These are phyloP conservation scores for Danio aesculapii DNA, from an alignment of 2,797 vertebrate genomes.

Conservation along the genomic window DNA sequence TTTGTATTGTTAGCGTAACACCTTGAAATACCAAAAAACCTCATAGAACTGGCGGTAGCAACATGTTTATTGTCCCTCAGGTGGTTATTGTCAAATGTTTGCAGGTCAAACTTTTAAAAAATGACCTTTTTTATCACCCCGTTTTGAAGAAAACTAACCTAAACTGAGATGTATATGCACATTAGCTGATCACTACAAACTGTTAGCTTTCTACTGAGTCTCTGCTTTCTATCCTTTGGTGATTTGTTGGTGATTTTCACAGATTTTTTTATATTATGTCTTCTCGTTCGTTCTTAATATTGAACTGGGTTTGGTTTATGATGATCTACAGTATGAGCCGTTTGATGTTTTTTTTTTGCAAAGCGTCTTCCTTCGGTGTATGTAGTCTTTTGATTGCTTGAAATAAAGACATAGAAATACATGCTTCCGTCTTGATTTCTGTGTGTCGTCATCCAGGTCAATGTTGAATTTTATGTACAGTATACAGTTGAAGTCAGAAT, in stretches of 20 bases:
- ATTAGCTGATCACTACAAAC: conserved; percentile 23
- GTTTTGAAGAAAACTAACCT: conserved; percentile 1
- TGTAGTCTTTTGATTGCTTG: conserved; percentile 10
- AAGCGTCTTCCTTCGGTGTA: conserved; percentile 6
- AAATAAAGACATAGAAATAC: conserved; percentile 17
- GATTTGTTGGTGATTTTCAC: background rate
- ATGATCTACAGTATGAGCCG: conserved; percentile 20
- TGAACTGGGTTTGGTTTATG: conserved; percentile 28
- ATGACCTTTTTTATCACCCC: background rate
- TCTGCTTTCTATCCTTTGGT: background rate
- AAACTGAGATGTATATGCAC: background rate
- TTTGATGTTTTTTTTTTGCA: conserved; percentile 21
- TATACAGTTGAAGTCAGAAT: no score
- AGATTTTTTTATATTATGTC: conserved; percentile 11
- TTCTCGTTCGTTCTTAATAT: conserved; percentile 5
- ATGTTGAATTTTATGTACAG: no score
- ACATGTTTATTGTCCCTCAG: background rate
- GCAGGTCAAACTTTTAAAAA: conserved; percentile 42
- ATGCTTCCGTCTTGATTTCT: background rate
- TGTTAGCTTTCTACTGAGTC: background rate
- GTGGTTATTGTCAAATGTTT: conserved; percentile 18
- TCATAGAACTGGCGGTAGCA: background rate
- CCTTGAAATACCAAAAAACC: conserved; percentile 16
- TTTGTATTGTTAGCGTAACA: background rate
- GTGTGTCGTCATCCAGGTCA: background rate